Conservation (phyloP, 1,140 invertebrate genomes). For the Melanaphis sacchari region DNA sequence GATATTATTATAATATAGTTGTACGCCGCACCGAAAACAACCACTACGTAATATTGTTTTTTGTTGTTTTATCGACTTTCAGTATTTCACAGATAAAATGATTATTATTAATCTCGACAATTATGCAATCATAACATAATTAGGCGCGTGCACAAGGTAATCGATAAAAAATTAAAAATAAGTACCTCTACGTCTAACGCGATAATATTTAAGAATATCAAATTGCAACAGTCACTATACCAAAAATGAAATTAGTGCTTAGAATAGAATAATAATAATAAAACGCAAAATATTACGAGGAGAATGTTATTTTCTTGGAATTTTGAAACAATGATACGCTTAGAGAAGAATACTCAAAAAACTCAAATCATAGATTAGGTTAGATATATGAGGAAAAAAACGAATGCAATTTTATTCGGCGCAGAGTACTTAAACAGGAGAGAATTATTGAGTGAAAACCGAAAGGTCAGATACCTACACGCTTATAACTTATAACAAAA, state of each 20-base stretch:
- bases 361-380: not conserved
- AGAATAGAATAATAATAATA: not conserved
- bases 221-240: not conserved
- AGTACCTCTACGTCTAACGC: not conserved
- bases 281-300: not conserved
- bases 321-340: not conserved
- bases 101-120: not conserved
- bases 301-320: not conserved
- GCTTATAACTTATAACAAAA: no score
- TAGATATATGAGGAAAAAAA: not conserved
- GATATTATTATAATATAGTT: not conserved
- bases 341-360: not conserved
- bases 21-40: not conserved
- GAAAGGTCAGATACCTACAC: no score
- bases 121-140: not conserved
- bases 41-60: not conserved
- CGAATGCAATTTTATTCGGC: not conserved
- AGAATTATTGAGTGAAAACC: no score
- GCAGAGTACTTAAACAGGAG: no score
- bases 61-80: not conserved
- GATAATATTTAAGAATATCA: not conserved
- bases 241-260: not conserved
- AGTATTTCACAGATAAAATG: not conserved
- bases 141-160: not conserved
- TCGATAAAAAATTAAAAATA: not conserved